Percentiles rank a stretch among this genome's conserved stretches.
phyloP scores from a whole-genome alignment of 2,797 vertebrate genomes.

The Sebastiscus albofasciatus region DNA sequence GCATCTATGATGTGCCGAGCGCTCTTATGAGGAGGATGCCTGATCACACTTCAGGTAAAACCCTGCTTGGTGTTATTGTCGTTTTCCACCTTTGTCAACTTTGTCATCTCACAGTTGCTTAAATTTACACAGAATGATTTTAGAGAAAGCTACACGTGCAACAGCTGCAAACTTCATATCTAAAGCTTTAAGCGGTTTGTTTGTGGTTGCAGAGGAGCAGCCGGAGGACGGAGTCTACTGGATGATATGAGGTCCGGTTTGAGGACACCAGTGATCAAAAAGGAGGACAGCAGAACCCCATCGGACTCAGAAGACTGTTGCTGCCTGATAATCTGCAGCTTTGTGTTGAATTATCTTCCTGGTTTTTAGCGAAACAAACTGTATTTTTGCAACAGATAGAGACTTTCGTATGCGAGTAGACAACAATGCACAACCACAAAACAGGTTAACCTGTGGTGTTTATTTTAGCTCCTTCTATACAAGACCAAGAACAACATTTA shows the following conservation, averaged over 20 bases:
- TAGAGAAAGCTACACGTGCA: too few relatives aligned
- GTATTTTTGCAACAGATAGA: neutral
- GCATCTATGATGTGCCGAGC: slow-evolving; percentile 79
- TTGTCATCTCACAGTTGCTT: neutral
- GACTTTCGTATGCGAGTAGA: neutral
- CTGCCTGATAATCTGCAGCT: neutral
- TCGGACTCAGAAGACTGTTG: neutral
- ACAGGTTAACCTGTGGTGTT: slow-evolving; percentile 33
- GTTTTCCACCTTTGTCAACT: too few relatives aligned
- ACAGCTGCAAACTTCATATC: neutral
- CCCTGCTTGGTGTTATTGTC: too few relatives aligned
- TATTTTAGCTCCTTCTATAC: slow-evolving; percentile 48
- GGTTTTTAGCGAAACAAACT: neutral
- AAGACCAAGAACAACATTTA: slow-evolving; percentile 27
- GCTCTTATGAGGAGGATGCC: slow-evolving; percentile 49
- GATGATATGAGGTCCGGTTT: slow-evolving; percentile 54
- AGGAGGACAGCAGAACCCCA: neutral
- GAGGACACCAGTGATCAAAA: slow-evolving; percentile 9
- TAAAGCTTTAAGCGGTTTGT: slow-evolving; percentile 7
- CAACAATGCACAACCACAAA: neutral
- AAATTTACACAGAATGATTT: neutral
- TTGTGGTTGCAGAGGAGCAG: slow-evolving; percentile 55
- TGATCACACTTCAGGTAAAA: slow-evolving; percentile 54
- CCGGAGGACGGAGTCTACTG: slow-evolving; percentile 38
- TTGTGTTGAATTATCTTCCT: neutral